Conservation (phyloP, 2,888 invertebrate species). For the Metellina segmentata region DNA sequence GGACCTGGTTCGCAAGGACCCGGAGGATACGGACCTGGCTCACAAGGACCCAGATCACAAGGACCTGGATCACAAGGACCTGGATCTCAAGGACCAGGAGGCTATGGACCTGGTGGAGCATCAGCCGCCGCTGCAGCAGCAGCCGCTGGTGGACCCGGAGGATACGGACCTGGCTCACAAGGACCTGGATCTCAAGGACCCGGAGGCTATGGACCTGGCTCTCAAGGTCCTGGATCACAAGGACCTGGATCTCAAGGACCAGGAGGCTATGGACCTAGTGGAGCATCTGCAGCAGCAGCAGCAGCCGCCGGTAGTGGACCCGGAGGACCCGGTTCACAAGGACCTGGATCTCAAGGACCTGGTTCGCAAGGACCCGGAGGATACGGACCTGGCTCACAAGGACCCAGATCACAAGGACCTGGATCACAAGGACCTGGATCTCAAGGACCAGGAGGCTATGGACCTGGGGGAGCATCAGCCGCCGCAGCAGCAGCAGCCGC, state of each 20-base stretch:
- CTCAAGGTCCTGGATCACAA: background rate
- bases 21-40: background rate
- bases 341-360: background rate
- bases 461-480: background rate
- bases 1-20: background rate
- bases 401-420: background rate
- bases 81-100: constrained; percentile 1
- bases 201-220: background rate
- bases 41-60: background rate
- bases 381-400: background rate
- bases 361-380: background rate
- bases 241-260: background rate
- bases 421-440: background rate
- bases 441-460: background rate
- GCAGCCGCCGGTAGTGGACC: too few relatives aligned
- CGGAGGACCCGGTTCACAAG: too few relatives aligned
- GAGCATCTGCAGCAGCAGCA: too few relatives aligned
- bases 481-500: background rate
- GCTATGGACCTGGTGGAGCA: background rate
- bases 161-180: background rate
- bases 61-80: background rate
- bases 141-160: background rate
- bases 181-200: too few relatives aligned
- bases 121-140: background rate
- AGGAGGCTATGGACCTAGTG: too few relatives aligned